Base-by-base conservation (phyloP, 2,113 vertebrate species). In the Hiodon tergisus region DNA sequence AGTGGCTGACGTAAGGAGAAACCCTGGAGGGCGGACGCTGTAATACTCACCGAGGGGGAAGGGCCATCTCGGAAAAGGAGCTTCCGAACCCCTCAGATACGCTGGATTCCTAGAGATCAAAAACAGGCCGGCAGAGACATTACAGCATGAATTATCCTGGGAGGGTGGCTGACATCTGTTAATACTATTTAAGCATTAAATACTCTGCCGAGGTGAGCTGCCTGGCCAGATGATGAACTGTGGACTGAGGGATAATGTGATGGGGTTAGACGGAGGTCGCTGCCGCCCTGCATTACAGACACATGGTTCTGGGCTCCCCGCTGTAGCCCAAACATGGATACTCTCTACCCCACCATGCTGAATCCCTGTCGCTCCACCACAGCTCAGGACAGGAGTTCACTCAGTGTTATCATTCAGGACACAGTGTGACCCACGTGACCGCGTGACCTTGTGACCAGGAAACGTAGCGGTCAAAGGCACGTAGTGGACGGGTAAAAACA, bases 1-100 rank as follows among this genome's bases (percentile, higher is more conserved):
- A 7, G 17, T 60, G 17, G 17, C 13, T 71, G 58, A 70, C 16
- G 5, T 16, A 65, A 14, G 5, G 50, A 14, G 4, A 31, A 31
- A 53, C 0, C 16, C 4, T 11, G 4, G 69, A 71, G 17, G 31
- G 14, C 6, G 54, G 11, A 31, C 54, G 47, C 10, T 4, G 13
- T 48, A 8, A 52, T 50, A 81, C 90, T 90, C 77, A 96, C 95
- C 94, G 91, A 71, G 92, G 88, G 62, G 94, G 93, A 16, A 94
- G 82, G 0, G 86, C 79, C 57, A 86, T 85, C 75, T 88, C 88
- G 74, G 81, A 79, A 4, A 79, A 79, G 77, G 69, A n/a, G 13
- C 78, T 47, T 80, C 83, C 83, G 69, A 77, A 46, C 60, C 82
- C 85, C 79, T 83, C 82, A 4, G 81, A 65, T 46, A 76, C 77